A percentile compares a stretch with the other conserved stretches of the same genome.
Conservation (phyloP, 2,888 invertebrate genomes). For the Trichacis sp. region DNA sequence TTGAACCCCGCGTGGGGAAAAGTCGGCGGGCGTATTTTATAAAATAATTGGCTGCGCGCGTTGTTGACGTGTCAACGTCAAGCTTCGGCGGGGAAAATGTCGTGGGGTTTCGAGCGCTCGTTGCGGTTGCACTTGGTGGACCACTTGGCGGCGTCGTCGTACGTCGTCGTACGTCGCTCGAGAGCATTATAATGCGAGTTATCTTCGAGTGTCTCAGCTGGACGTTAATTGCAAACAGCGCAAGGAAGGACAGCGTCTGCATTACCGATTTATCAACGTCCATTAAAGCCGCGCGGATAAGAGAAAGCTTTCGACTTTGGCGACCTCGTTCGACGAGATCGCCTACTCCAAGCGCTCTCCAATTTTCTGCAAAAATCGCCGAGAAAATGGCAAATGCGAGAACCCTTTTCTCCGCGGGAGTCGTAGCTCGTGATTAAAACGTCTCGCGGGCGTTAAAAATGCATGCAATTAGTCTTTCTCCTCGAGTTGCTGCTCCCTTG, state of each 20-base stretch:
- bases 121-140: too few relatives aligned
- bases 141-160: too few relatives aligned
- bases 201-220: conserved; percentile 38
- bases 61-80: too few relatives aligned
- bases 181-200: conserved; percentile 37
- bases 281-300: conserved; percentile 53
- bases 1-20: conserved; percentile 11
- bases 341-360: not conserved
- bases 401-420: not conserved
- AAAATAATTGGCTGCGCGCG: conserved; percentile 30
- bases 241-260: conserved; percentile 46
- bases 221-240: conserved; percentile 59
- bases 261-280: conserved; percentile 63
- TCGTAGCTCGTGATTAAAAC: conserved; percentile 59
- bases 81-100: too few relatives aligned
- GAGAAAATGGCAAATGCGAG: too few relatives aligned
- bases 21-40: conserved; percentile 29
- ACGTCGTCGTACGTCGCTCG: conserved; percentile 20
- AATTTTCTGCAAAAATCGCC: too few relatives aligned
- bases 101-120: too few relatives aligned
- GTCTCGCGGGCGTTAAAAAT: conserved; percentile 63
- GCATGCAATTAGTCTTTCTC: conserved; percentile 65
- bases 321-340: conserved; percentile 18
- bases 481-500: conserved; percentile 36
- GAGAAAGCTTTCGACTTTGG: conserved; percentile 36